phyloP scores from a whole-genome alignment of 2,888 invertebrate genomes.

The Blomia tropicalis region DNA sequence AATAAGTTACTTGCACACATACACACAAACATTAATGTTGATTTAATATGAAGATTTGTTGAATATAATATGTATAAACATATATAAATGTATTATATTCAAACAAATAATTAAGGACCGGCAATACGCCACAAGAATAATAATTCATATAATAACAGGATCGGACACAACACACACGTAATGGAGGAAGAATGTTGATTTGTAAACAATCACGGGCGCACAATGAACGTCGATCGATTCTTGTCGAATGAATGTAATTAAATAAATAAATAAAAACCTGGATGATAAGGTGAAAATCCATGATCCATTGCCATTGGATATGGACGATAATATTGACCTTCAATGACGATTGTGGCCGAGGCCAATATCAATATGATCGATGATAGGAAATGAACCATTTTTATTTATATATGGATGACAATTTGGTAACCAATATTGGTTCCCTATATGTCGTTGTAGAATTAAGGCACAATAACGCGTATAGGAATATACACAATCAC shows the following conservation, averaged over 20 bases:
- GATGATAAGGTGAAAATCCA: slow-evolving; percentile 13
- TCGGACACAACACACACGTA: neutral
- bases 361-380: neutral
- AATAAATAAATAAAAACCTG: neutral
- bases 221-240: too few species aligned
- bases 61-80: neutral
- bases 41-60: neutral
- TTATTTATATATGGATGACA: too few species aligned
- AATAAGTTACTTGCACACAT: too few species aligned
- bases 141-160: neutral
- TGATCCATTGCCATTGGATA: slow-evolving; percentile 15
- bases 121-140: too few species aligned
- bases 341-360: neutral
- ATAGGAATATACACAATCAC: too few species aligned
- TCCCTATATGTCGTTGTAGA: too few species aligned
- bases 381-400: slow-evolving; percentile 1
- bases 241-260: neutral
- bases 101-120: neutral
- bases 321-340: slow-evolving; percentile 10
- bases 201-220: too few species aligned
- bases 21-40: neutral
- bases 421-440: too few species aligned
- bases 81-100: neutral
- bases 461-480: too few species aligned
- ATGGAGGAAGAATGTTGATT: too few species aligned